Base-by-base conservation (phyloP, 37 sponge, comb jelly and placozoan species). In the Trichoplax adhaerens region DNA sequence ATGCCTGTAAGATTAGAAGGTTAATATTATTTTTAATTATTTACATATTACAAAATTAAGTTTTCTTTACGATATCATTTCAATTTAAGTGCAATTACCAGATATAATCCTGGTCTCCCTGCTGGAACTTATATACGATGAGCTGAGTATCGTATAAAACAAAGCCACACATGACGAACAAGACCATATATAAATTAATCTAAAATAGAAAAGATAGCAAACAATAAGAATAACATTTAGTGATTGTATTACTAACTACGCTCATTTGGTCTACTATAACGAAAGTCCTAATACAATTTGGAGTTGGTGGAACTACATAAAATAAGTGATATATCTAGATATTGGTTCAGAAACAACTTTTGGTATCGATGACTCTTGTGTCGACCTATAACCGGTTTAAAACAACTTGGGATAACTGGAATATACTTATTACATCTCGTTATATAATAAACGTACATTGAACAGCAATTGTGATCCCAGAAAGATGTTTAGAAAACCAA, bases 131-230 rank as follows among this genome's bases (percentile, higher is more conserved):
- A 83, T 95, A 87, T n/a, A 91, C 79, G 60, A 95, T 95, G 59
- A 95, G 83, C 65, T 95, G 96, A 50, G 96, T 95, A 76, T 95
- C 96, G 64, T 84, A 95, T 64, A 90, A 76, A 3, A 95, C 87
- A 75, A 95, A 95, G 2, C 80, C 91, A 73, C 91, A 90, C 79
- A 90, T 86, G 64, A 95, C n/a, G 47, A 87, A 47, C 75, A 95
- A 82, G 47, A 84, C 85, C 67, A 79, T 58, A 76, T 91, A 95
- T 73, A 95, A 56, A 74, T 89, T 80, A 61, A 94, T 59, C 86
- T 93, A 78, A 29, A 29, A 29, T 29, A 29, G 29, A 29, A 29
- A 29, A 29, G 29, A 29, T 29, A 29, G 29, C 29, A 29, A 29
- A 29, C 29, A 29, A 29, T 29, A 29, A 29, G 29, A 29, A 29